phyloP scores from a whole-genome alignment of 2,113 vertebrate species.

The Cisticola juncidis region DNA sequence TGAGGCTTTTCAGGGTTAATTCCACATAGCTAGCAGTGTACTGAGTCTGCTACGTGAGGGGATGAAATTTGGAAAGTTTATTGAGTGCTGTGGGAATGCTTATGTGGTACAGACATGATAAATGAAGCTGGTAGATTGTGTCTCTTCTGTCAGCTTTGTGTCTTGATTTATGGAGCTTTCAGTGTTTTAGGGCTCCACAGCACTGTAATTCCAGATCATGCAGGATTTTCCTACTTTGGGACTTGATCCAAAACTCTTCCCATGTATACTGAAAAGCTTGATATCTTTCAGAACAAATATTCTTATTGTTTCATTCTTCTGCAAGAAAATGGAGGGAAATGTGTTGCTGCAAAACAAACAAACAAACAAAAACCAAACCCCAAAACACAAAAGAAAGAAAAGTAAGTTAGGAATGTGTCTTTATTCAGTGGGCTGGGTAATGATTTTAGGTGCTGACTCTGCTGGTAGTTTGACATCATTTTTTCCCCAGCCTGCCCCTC shows the following conservation, averaged over 20 bases:
- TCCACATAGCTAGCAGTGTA: neutral
- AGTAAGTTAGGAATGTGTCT: neutral
- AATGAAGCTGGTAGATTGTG: neutral
- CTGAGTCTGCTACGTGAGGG: neutral
- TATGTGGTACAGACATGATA: neutral
- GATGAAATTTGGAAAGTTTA: neutral
- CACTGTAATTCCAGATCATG: neutral
- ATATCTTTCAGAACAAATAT: neutral
- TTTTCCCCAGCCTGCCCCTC: neutral
- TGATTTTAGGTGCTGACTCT: conserved; percentile 14
- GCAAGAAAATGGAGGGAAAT: neutral
- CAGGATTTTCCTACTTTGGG: neutral
- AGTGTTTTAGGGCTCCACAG: neutral
- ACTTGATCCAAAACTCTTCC: neutral
- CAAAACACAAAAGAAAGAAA: neutral
- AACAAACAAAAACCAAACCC: neutral
- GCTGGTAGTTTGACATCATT: neutral
- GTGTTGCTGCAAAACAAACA: neutral
- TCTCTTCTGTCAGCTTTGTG: neutral
- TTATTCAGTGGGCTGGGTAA: neutral
- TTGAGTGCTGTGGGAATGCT: neutral
- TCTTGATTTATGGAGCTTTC: neutral
- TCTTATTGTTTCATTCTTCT: neutral
- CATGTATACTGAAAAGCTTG: neutral
- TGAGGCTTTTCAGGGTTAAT: neutral